phyloP scores from a whole-genome alignment of 2,888 invertebrate species.

The Petrolisthes cinctipes region DNA sequence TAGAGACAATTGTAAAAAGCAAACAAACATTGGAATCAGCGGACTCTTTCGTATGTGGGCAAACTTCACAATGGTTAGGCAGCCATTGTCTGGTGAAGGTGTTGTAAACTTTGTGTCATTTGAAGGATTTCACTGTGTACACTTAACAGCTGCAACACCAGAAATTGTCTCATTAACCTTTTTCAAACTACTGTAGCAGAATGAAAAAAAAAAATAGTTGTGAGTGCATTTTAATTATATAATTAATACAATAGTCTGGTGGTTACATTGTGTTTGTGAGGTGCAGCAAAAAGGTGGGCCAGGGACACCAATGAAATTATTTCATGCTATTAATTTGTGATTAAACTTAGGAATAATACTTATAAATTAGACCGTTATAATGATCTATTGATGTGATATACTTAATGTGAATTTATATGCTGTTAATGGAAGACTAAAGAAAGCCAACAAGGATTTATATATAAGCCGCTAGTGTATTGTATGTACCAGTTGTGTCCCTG shows the following conservation, averaged over 20 bases:
- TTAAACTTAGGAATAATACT: conserved; percentile 14
- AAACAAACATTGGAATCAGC: conserved; percentile 22
- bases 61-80: conserved; percentile 24
- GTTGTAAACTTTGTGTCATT: conserved; percentile 54
- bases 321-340: background rate
- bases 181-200: conserved; percentile 40
- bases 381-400: conserved; percentile 27
- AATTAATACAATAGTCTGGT: conserved; percentile 18
- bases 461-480: conserved; percentile 9
- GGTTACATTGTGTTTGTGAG: conserved; percentile 47
- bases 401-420: conserved; percentile 27
- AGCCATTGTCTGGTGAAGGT: conserved; percentile 32
- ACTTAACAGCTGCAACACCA: conserved; percentile 47
- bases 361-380: conserved; percentile 16
- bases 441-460: background rate
- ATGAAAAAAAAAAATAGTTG: conserved; percentile 47
- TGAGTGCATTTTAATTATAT: conserved; percentile 30
- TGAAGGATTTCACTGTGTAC: conserved; percentile 44
- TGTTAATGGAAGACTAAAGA: conserved; percentile 16
- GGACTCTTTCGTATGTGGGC: conserved; percentile 31
- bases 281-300: conserved; percentile 44
- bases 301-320: conserved; percentile 24
- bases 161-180: conserved; percentile 41
- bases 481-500: conserved; percentile 36
- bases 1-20: background rate